Percentiles rank a stretch among this genome's conserved stretches.
These are phyloP conservation scores for Pachycephus smyrnensis DNA, from an alignment of 2,888 invertebrate genomes.

Conservation along the genomic window DNA sequence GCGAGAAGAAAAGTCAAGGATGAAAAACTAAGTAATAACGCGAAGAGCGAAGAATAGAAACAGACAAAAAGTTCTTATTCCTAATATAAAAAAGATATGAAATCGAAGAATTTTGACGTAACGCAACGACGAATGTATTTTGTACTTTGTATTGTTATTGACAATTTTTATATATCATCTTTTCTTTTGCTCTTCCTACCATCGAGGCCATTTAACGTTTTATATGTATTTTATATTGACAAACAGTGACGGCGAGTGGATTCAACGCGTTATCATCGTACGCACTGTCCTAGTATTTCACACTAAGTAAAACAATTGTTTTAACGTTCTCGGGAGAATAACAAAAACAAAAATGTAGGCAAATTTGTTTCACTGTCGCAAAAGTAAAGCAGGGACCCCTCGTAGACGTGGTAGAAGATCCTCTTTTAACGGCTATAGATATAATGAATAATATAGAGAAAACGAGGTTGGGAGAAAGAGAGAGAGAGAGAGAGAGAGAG, in stretches of 20 bases:
- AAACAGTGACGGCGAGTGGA: no score
- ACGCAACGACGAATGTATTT: constrained; percentile 55
- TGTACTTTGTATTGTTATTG: constrained; percentile 44
- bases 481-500: no score
- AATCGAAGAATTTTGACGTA: constrained; percentile 11
- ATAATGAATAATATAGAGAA: constrained; percentile 20
- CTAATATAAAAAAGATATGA: constrained; percentile 9
- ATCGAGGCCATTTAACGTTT: not conserved
- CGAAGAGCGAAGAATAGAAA: no score
- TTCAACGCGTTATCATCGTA: not conserved
- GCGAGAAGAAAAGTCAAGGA: constrained; percentile 9
- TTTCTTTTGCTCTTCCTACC: not conserved
- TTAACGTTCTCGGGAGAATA: no score
- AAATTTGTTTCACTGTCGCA: not conserved
- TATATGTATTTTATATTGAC: not conserved
- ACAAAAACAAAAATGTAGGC: no score
- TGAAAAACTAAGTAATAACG: no score
- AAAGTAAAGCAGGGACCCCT: not conserved
- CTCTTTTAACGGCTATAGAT: no score
- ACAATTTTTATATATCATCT: constrained; percentile 1
- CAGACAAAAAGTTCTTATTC: no score
- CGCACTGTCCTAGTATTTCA: no score
- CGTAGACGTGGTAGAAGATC: not conserved
- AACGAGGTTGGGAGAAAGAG: constrained; percentile 17
- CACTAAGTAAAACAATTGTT: no score